Evolutionary conservation across 2,797 vertebrate genomes (phyloP).

Genomic region (Prunella strophiata): DNA sequence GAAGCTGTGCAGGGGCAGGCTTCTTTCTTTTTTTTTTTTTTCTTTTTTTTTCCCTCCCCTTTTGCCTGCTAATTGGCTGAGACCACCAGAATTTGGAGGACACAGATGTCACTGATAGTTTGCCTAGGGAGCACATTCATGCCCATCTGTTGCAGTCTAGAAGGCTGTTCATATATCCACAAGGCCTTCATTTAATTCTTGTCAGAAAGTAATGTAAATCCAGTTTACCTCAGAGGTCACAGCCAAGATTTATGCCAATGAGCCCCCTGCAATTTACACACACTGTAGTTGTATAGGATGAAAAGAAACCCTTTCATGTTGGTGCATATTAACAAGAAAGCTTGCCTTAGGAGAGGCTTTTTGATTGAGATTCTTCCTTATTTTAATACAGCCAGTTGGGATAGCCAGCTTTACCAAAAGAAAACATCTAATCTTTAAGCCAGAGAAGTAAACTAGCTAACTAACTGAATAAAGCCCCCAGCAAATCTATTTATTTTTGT

Average conservation of each 20-base stretch:
- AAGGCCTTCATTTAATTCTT: conserved; percentile 89
- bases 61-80: conserved; percentile 82
- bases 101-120: conserved; percentile 87
- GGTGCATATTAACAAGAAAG: conserved; percentile 85
- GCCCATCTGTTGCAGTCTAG: conserved; percentile 88
- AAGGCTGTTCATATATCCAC: conserved; percentile 83
- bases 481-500: conserved; percentile 17
- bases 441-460: conserved; percentile 43
- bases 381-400: conserved; percentile 79
- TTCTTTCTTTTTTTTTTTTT: not conserved
- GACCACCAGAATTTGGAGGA: conserved; percentile 87
- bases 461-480: conserved; percentile 23
- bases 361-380: conserved; percentile 78
- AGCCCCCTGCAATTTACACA: conserved; percentile 84
- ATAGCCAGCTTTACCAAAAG: conserved; percentile 66
- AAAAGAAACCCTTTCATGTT: conserved; percentile 85
- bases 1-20: conserved; percentile 57
- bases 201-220: conserved; percentile 89
- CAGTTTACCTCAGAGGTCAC: conserved; percentile 86
- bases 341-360: conserved; percentile 80
- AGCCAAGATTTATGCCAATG: conserved; percentile 84
- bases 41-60: not conserved
- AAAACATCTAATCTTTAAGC: conserved; percentile 69
- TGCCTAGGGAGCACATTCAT: conserved; percentile 86
- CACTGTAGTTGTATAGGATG: conserved; percentile 82